These are phyloP conservation scores for Clarias pachynema DNA, from an alignment of 2,797 vertebrate genomes.

Conservation along the genomic window DNA sequence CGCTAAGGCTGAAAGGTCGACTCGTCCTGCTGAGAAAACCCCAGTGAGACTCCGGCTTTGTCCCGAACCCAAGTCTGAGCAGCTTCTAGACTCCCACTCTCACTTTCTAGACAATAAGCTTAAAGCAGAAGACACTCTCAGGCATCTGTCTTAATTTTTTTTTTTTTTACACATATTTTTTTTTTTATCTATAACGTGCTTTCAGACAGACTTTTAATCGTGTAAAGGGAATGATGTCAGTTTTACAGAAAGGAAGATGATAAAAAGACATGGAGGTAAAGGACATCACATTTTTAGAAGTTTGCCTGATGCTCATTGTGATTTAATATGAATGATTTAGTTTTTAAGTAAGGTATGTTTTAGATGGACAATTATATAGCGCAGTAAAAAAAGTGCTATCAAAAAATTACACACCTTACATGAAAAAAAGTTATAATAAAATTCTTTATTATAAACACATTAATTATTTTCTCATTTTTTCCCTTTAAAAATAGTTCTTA, in stretches of 20 bases:
- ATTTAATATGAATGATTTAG: neutral
- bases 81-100: neutral
- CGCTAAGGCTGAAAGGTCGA: constrained; percentile 2
- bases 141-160: neutral
- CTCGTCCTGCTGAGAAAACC: constrained; percentile 27
- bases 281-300: neutral
- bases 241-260: neutral
- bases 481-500: no score
- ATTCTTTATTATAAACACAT: no score
- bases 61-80: constrained; percentile 3
- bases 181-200: neutral
- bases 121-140: neutral
- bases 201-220: neutral
- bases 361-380: no score
- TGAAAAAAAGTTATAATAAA: no score
- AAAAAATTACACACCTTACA: no score
- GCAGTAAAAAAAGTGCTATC: no score
- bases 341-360: no score
- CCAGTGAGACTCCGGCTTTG: neutral
- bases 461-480: no score
- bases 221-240: neutral
- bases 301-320: neutral
- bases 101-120: constrained; percentile 5
- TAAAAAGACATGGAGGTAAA: neutral
- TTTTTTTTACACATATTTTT: neutral